Base-by-base conservation (phyloP, 2,888 invertebrate genomes). In the Brachypterus glaber region DNA sequence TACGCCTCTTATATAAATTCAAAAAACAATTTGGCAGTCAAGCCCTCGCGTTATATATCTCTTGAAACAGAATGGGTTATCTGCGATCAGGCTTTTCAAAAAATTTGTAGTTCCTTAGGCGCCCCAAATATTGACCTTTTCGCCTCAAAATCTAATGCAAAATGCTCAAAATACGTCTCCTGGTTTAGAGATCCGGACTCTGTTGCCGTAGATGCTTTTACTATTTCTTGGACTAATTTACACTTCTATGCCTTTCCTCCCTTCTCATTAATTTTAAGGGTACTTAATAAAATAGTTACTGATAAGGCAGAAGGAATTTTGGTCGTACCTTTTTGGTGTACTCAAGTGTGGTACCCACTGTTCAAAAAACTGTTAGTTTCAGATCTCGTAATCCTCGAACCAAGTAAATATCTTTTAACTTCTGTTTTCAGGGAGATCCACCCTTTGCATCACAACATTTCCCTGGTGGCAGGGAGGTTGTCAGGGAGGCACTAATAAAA, bases 231-330 rank as follows among this genome's bases (percentile, higher is more conserved):
- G 49, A 18, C 44, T 43, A n/a, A 21, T 14, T 15, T 13, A 4
- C 31, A 9, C 7, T 46, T 45, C 39, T 57, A 55, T 42, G 55
- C 54, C 1, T 57, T 56, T 17, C 54, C 55, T 1, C 54, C 55
- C 1, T 58, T 56, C 36, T 41, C 46, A 0, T n/a, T 53, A 3
- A 43, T 57, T 9, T 33, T 50, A 17, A 48, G 42, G 43, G 33
- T 41, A 1, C 25, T 58, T 12, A 39, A 44, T 31, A 56, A 59
- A 40, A 54, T 58, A n/a, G 40, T 43, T 9, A 16, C 24, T 1
- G 54, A 59, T 21, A 43, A 44, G 29, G 51, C 56, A 3, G 35
- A 30, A 11, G 53, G 53, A 3, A 51, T 55, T 8, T 16, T 57
- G 4, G 50, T 57, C 1, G 53, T 55, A 4, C 55, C 51, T 8